Evolutionary conservation across 2,888 invertebrate genomes (phyloP).

Genomic region (Lysandra coridon): DNA sequence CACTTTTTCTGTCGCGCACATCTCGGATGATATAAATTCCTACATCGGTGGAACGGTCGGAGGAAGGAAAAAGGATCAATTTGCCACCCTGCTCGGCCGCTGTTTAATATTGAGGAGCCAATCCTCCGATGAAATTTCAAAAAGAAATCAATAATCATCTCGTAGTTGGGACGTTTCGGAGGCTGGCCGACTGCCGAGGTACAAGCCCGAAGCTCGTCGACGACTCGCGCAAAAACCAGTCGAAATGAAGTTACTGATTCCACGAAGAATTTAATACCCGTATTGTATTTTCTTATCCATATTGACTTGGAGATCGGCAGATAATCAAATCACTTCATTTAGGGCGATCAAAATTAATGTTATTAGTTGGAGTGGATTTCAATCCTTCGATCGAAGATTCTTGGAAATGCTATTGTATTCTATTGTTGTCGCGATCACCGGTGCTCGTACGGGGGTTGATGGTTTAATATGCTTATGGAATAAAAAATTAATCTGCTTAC

Average conservation of each 20-base stretch:
- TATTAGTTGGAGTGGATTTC: not conserved
- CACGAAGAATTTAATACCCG: slow-evolving; percentile 61
- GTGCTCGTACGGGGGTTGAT: no score
- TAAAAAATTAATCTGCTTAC: not conserved
- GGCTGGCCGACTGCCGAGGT: slow-evolving; percentile 52
- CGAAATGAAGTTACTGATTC: slow-evolving; percentile 60
- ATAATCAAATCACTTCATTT: slow-evolving; percentile 46
- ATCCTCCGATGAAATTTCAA: slow-evolving; percentile 51
- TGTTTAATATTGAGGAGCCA: slow-evolving; percentile 58
- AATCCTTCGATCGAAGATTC: no score
- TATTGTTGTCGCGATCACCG: no score
- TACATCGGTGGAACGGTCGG: slow-evolving; percentile 54
- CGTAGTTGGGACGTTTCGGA: slow-evolving; percentile 57
- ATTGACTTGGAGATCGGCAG: slow-evolving; percentile 40
- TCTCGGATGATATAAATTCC: slow-evolving; percentile 75
- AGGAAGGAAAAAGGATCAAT: slow-evolving; percentile 62
- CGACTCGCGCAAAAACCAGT: slow-evolving; percentile 61
- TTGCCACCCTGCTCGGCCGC: slow-evolving; percentile 67
- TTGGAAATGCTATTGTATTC: no score
- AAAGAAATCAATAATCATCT: slow-evolving; percentile 57
- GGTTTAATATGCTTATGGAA: not conserved
- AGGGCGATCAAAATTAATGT: slow-evolving; percentile 33
- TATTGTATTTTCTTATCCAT: slow-evolving; percentile 42
- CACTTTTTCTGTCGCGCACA: slow-evolving; percentile 61
- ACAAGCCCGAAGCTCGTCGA: slow-evolving; percentile 58